Evolutionary conservation across 1,140 invertebrate genomes (phyloP).

Genomic region (Eueides isabella): DNA sequence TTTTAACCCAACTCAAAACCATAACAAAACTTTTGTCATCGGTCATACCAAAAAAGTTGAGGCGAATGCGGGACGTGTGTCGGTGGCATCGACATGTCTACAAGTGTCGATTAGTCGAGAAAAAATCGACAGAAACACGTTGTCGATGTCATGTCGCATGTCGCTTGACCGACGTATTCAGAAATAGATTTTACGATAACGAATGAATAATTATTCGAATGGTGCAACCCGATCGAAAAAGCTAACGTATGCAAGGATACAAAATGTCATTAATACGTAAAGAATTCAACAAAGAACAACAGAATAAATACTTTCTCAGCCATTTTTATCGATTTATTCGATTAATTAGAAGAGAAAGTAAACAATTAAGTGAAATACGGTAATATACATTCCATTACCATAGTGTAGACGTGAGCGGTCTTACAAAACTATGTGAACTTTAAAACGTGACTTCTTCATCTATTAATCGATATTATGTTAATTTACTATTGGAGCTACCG

Average conservation of each 20-base stretch:
- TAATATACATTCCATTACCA: slow-evolving; percentile 52
- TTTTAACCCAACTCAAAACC: slow-evolving; percentile 21
- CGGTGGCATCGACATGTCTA: slow-evolving; percentile 42
- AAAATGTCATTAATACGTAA: neutral
- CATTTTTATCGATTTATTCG: slow-evolving; percentile 27
- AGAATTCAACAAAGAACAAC: slow-evolving; percentile 2
- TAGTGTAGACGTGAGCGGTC: slow-evolving; percentile 58
- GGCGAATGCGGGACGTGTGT: slow-evolving; percentile 48
- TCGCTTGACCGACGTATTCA: slow-evolving; percentile 47
- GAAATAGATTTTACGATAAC: slow-evolving; percentile 59
- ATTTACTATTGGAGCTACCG: slow-evolving; percentile 24
- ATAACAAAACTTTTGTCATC: slow-evolving; percentile 34
- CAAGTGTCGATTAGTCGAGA: slow-evolving; percentile 69
- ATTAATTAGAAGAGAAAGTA: slow-evolving; percentile 55
- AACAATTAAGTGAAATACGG: slow-evolving; percentile 60
- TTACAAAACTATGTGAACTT: slow-evolving; percentile 49
- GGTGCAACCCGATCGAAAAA: slow-evolving; percentile 32
- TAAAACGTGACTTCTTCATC: slow-evolving; percentile 45
- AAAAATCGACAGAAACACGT: slow-evolving; percentile 59
- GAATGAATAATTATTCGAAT: slow-evolving; percentile 61
- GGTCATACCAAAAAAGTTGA: slow-evolving; percentile 24
- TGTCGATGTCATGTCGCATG: slow-evolving; percentile 61
- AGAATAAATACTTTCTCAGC: slow-evolving; percentile 24
- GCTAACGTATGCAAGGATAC: slow-evolving; percentile 8
- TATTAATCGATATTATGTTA: neutral